Conservation (phyloP, 2,113 vertebrate genomes). For the Ictalurus punctatus region DNA sequence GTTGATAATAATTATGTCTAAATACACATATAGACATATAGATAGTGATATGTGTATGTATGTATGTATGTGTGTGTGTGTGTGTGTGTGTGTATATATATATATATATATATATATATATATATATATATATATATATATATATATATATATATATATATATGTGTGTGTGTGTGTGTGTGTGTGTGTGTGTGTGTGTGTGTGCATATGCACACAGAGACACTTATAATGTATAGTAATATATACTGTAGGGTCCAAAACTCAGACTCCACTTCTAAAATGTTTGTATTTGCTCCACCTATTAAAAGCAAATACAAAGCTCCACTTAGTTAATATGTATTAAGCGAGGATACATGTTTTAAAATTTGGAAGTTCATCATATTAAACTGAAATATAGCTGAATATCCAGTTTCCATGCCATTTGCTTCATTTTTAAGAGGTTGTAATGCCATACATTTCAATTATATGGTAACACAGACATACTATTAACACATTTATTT, state of each 20-base stretch:
- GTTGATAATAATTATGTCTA: constrained; percentile 11
- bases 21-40: constrained; percentile 7
- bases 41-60: not conserved
- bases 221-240: not conserved
- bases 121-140: too few relatives aligned
- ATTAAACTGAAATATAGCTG: not conserved
- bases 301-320: not conserved
- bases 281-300: not conserved
- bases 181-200: not conserved
- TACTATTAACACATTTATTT: not conserved
- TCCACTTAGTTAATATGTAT: not conserved
- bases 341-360: not conserved
- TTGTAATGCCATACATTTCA: not conserved
- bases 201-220: not conserved
- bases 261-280: not conserved
- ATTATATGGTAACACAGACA: not conserved
- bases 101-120: too few relatives aligned
- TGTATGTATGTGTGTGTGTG: not conserved
- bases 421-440: not conserved
- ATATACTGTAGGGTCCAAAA: constrained; percentile 24
- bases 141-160: too few relatives aligned
- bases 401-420: not conserved
- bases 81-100: too few relatives aligned
- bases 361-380: not conserved
- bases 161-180: not conserved